Base-by-base conservation (phyloP, 2,113 vertebrate genomes). In the Entomyzon cyanotis region DNA sequence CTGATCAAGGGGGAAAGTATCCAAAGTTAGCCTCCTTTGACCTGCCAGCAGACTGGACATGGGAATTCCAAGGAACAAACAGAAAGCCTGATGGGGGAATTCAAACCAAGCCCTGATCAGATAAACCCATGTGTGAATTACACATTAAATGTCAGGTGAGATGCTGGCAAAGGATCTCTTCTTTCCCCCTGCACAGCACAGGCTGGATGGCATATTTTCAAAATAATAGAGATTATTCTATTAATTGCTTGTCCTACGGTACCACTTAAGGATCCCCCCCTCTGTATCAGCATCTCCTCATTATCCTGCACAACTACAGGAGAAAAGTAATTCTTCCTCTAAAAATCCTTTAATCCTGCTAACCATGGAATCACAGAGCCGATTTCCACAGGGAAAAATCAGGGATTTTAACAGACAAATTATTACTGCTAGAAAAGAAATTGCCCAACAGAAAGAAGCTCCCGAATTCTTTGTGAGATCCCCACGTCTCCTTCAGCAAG, bases 11-110 rank as follows among this genome's bases (percentile, higher is more conserved):
- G 64, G 44, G n/a, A 30, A 93, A 68, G 50, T 76, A 52, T 69
- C 65, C 76, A 23, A 79, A 82, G 17, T 3, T 44, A 71, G 31
- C 55, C 87, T 35, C 67, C 83, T 87, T 70, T 67, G 92, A 78
- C 60, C 77, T 56, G 60, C 2, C 3, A 84, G 89, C 60, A 37
- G 69, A 47, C 31, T 94, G 82, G 70, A 60, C 75, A 7, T 23
- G 62, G 74, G 77, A 95, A 95, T 85, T 89, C 62, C 53, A 84
- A 24, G 88, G 81, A 82, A 89, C 94, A 95, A 87, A 82, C 10
- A 89, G 30, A 92, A 84, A 44, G 60, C n/a, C 6, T 71, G 23
- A 49, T 3, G 2, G 60, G 68, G 67, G 78, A 70, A 79, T 52
- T 60, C 70, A 89, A 94, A 84, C 10, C 35, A 78, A 56, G 7